Percentiles rank a stretch among this genome's conserved stretches.
These are phyloP conservation scores for Boloria euphrosyne DNA, from an alignment of 2,888 invertebrate genomes.

Conservation along the genomic window DNA sequence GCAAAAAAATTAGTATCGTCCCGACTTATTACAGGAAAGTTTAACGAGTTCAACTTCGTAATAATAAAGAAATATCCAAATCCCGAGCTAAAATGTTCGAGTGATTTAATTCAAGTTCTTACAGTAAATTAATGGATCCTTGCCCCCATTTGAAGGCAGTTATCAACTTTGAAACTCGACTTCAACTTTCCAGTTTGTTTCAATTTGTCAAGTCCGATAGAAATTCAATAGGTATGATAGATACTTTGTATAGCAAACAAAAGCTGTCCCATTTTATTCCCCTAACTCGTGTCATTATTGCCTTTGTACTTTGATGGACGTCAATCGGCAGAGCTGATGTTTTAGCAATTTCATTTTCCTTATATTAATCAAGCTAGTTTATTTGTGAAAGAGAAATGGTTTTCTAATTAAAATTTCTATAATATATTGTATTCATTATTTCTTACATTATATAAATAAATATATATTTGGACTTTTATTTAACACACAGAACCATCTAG, in stretches of 20 bases:
- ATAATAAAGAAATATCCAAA: slow-evolving; percentile 41
- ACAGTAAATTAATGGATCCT: slow-evolving; percentile 71
- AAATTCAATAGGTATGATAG: slow-evolving; percentile 67
- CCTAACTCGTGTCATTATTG: slow-evolving; percentile 47
- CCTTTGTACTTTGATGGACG: slow-evolving; percentile 38
- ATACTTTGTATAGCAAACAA: slow-evolving; percentile 59
- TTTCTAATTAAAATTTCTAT: neutral
- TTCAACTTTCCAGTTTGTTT: slow-evolving; percentile 71
- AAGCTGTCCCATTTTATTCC: slow-evolving; percentile 56
- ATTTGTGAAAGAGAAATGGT: neutral
- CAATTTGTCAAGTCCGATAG: slow-evolving; percentile 73
- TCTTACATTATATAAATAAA: neutral
- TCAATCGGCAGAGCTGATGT: slow-evolving; percentile 33
- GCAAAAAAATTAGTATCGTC: neutral
- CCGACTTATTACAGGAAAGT: slow-evolving; percentile 17
- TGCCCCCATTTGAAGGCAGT: slow-evolving; percentile 61
- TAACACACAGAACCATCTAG: no score
- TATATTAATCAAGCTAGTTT: slow-evolving; percentile 21
- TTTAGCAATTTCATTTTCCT: slow-evolving; percentile 30
- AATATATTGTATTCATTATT: neutral
- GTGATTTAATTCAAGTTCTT: slow-evolving; percentile 74
- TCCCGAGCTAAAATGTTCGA: slow-evolving; percentile 58
- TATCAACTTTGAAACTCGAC: slow-evolving; percentile 58
- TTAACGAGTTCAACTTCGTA: slow-evolving; percentile 32
- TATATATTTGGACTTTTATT: no score